Percentiles rank a stretch among this genome's conserved stretches.
Evolutionary conservation across 2,797 vertebrate species (phyloP).

Genomic region (Balearica regulorum): DNA sequence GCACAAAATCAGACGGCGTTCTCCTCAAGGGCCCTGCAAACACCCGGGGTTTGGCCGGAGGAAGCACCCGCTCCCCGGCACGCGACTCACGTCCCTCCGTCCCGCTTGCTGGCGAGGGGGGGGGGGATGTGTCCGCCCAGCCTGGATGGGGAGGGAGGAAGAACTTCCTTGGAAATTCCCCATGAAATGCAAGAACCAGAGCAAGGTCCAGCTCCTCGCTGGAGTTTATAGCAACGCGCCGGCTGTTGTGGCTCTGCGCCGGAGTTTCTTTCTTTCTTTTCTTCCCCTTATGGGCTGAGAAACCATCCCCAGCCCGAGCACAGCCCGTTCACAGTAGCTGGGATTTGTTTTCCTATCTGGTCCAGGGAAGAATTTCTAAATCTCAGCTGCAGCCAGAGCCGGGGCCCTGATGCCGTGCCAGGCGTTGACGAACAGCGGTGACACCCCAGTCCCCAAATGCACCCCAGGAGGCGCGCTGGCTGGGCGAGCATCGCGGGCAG

Average conservation of each 20-base stretch:
- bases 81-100: rapidly evolving
- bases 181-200: neutral
- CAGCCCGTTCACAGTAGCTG: neutral
- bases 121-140: neutral
- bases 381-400: neutral
- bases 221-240: neutral
- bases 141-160: neutral
- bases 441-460: neutral
- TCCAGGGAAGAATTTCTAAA: neutral
- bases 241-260: neutral
- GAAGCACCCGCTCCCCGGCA: neutral
- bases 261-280: slow-evolving; percentile 23
- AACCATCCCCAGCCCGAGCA: neutral
- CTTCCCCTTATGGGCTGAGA: slow-evolving; percentile 47
- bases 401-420: neutral
- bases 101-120: rapidly evolving
- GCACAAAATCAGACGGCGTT: neutral
- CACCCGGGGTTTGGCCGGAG: rapidly evolving
- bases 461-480: neutral
- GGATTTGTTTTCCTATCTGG: neutral
- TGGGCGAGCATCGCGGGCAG: rapidly evolving
- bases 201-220: neutral
- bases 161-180: neutral
- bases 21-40: neutral
- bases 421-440: rapidly evolving